A percentile compares a stretch with the other conserved stretches of the same genome.
Conservation (phyloP, 2,888 invertebrate genomes). For the Lasioglossum villosulum region DNA sequence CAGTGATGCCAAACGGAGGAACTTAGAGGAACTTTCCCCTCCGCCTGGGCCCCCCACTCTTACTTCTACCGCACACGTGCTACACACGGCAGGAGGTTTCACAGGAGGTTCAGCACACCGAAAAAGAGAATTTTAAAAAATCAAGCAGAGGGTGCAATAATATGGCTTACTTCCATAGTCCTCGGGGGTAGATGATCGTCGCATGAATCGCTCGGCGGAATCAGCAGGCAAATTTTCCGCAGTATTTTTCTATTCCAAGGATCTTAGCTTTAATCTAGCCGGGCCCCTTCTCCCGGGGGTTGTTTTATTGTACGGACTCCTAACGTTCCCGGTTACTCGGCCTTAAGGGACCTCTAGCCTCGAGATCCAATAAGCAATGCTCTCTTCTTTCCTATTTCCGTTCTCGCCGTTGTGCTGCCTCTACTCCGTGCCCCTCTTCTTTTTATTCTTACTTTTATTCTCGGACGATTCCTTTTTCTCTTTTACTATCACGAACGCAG, state of each 20-base stretch:
- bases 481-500: neutral
- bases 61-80: too few species aligned
- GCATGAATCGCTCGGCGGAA: neutral
- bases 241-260: conserved; percentile 34
- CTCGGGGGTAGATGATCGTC: neutral
- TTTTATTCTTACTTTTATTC: neutral
- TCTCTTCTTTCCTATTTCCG: conserved; percentile 29
- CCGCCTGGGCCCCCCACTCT: too few species aligned
- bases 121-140: neutral
- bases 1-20: too few species aligned
- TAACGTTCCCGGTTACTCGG: conserved; percentile 50
- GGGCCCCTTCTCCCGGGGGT: neutral
- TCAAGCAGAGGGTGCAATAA: neutral
- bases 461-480: neutral
- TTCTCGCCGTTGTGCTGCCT: neutral
- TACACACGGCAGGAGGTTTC: too few species aligned
- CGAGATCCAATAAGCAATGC: conserved; percentile 65
- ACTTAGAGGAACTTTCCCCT: too few species aligned
- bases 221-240: conserved; percentile 31
- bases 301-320: conserved; percentile 47
- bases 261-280: conserved; percentile 45
- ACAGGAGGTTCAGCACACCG: neutral
- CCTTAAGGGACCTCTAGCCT: conserved; percentile 57
- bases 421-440: too few species aligned
- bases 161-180: neutral